Percentiles rank a stretch among this genome's conserved stretches.
Conservation (phyloP, 2,113 vertebrate species). For the Oceanites oceanicus region DNA sequence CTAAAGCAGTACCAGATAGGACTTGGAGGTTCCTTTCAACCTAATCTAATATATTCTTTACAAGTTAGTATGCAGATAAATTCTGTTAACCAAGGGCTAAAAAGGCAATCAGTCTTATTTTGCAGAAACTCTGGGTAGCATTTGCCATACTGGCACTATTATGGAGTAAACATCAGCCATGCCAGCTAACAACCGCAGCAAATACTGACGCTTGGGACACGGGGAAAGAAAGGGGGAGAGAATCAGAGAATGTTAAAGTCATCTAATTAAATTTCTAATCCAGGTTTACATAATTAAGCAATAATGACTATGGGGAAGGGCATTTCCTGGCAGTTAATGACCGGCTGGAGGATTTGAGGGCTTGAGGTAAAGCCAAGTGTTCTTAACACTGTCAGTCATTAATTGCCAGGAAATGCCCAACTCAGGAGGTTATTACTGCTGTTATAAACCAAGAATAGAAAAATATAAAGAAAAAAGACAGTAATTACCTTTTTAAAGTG, state of each 20-base stretch:
- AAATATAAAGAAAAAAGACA: slow-evolving; percentile 69
- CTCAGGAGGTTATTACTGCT: slow-evolving; percentile 67
- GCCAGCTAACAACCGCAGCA: neutral
- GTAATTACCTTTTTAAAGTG: slow-evolving; percentile 66
- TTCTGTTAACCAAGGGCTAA: neutral
- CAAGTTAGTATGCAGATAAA: neutral
- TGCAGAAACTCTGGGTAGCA: neutral
- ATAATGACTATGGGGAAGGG: slow-evolving; percentile 57
- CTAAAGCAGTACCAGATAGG: neutral
- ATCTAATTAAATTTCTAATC: slow-evolving; percentile 68
- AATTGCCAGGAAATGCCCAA: slow-evolving; percentile 68
- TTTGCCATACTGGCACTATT: neutral
- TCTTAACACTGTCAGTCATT: slow-evolving; percentile 69
- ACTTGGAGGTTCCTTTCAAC: neutral
- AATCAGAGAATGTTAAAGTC: slow-evolving; percentile 31
- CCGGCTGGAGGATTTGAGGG: slow-evolving; percentile 55
- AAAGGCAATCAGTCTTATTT: neutral
- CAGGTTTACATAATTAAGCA: slow-evolving; percentile 67
- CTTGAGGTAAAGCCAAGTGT: slow-evolving; percentile 66
- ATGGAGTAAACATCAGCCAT: neutral
- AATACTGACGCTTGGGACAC: neutral
- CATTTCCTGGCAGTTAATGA: slow-evolving; percentile 68
- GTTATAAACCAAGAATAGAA: slow-evolving; percentile 71
- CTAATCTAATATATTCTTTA: neutral
- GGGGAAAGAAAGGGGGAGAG: neutral